Percentiles rank a stretch among this genome's conserved stretches.
These are phyloP conservation scores for Lipophrys pholis DNA, from an alignment of 2,113 vertebrate genomes.

Conservation along the genomic window DNA sequence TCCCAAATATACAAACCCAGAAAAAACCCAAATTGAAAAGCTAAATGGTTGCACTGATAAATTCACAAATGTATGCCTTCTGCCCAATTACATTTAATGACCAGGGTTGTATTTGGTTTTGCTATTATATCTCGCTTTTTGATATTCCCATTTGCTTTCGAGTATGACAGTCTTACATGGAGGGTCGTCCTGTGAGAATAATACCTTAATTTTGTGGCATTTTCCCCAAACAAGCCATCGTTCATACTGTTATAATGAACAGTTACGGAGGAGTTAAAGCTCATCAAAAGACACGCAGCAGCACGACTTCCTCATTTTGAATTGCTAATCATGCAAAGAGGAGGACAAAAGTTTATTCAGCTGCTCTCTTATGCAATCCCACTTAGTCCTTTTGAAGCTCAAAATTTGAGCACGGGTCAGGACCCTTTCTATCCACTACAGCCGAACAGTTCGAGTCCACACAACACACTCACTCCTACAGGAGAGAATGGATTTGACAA, in stretches of 20 bases:
- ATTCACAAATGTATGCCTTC: constrained; percentile 13
- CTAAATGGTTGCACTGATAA: constrained; percentile 9
- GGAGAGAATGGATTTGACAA: constrained; percentile 5
- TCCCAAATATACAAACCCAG: constrained; percentile 4
- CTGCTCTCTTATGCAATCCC: constrained; percentile 43
- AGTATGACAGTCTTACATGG: constrained; percentile 5
- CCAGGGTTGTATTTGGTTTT: background rate
- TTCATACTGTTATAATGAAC: constrained; percentile 8
- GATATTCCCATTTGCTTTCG: constrained; percentile 6
- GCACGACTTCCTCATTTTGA: constrained; percentile 58
- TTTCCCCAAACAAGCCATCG: constrained; percentile 33
- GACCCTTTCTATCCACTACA: constrained; percentile 30
- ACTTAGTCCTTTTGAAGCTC: constrained; percentile 36
- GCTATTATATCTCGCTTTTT: constrained; percentile 30
- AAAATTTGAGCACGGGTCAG: constrained; percentile 20
- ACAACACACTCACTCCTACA: constrained; percentile 35
- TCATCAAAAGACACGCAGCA: constrained; percentile 23
- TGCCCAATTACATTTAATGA: constrained; percentile 60
- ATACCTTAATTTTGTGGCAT: constrained; percentile 22
- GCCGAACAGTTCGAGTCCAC: constrained; percentile 4
- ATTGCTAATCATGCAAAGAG: constrained; percentile 48
- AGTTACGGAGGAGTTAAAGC: background rate
- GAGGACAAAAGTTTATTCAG: constrained; percentile 71
- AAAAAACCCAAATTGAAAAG: background rate
- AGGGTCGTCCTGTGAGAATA: constrained; percentile 6